Conservation (phyloP, 1,140 invertebrate species). For the Helicoverpa armigera region DNA sequence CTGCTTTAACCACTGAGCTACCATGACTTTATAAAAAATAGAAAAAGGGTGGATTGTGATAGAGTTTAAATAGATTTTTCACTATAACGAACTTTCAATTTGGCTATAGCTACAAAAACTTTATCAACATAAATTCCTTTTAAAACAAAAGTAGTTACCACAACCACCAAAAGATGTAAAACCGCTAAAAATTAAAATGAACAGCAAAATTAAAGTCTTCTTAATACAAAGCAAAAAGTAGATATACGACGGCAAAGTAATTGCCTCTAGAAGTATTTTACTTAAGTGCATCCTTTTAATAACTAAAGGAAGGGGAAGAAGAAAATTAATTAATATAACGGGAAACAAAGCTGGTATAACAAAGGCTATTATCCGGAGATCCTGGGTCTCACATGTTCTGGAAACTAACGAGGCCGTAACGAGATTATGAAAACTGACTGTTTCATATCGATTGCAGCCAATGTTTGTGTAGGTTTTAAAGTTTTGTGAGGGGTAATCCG, state of each 20-base stretch:
- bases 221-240: background rate
- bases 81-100: no score
- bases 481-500: background rate
- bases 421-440: slow-evolving; percentile 48
- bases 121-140: no score
- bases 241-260: slow-evolving; percentile 5
- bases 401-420: slow-evolving; percentile 43
- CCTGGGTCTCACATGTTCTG: slow-evolving; percentile 39
- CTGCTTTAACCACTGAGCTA: no score
- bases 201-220: slow-evolving; percentile 16
- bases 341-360: slow-evolving; percentile 23
- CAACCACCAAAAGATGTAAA: background rate
- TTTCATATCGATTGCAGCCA: background rate
- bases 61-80: no score
- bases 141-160: no score
- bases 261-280: slow-evolving; percentile 8
- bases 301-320: slow-evolving; percentile 20
- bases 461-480: slow-evolving; percentile 16
- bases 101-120: no score
- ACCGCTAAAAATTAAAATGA: background rate
- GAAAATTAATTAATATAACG: slow-evolving; percentile 43
- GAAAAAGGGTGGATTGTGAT: no score
- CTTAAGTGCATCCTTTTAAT: slow-evolving; percentile 38
- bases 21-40: no score
- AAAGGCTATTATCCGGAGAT: slow-evolving; percentile 46